These are phyloP conservation scores for Herpetotheres cachinnans DNA, from an alignment of 2,113 vertebrate species.

Conservation along the genomic window DNA sequence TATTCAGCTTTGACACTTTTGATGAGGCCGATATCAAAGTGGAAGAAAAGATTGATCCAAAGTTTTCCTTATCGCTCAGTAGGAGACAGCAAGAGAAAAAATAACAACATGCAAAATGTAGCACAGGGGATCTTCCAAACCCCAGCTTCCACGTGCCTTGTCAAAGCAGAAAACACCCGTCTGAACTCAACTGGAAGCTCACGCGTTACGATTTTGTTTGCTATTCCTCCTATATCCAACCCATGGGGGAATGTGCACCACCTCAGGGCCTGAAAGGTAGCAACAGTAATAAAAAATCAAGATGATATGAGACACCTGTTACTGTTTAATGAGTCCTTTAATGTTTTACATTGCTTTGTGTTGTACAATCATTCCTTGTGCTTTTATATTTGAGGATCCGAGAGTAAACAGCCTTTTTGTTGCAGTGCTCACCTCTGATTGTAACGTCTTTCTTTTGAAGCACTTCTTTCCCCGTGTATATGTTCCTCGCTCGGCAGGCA, in stretches of 20 bases:
- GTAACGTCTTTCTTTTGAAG: conserved; percentile 84
- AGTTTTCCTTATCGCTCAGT: conserved; percentile 73
- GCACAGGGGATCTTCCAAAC: conserved; percentile 75
- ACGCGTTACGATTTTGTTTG: conserved; percentile 41
- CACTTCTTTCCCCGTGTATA: conserved; percentile 80
- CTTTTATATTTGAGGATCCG: conserved; percentile 84
- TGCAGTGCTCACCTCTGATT: conserved; percentile 88
- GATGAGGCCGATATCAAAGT: conserved; percentile 76
- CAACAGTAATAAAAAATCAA: conserved; percentile 79
- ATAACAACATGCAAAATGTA: conserved; percentile 62
- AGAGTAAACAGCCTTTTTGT: conserved; percentile 83
- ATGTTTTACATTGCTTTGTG: conserved; percentile 81
- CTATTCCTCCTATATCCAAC: conserved; percentile 73
- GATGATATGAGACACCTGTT: conserved; percentile 79
- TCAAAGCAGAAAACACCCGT: conserved; percentile 68
- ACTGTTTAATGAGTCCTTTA: conserved; percentile 82
- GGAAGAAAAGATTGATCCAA: conserved; percentile 72
- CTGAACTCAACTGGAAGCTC: conserved; percentile 69
- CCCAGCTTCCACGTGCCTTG: conserved; percentile 67
- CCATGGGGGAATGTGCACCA: conserved; percentile 72
- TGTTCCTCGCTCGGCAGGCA: conserved; percentile 83
- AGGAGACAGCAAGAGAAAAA: conserved; percentile 73
- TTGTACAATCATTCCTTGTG: conserved; percentile 82
- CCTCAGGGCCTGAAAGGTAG: conserved; percentile 77
- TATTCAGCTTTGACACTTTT: conserved; percentile 73